Conservation (phyloP, 2,113 vertebrate genomes). For the Grus americana region DNA sequence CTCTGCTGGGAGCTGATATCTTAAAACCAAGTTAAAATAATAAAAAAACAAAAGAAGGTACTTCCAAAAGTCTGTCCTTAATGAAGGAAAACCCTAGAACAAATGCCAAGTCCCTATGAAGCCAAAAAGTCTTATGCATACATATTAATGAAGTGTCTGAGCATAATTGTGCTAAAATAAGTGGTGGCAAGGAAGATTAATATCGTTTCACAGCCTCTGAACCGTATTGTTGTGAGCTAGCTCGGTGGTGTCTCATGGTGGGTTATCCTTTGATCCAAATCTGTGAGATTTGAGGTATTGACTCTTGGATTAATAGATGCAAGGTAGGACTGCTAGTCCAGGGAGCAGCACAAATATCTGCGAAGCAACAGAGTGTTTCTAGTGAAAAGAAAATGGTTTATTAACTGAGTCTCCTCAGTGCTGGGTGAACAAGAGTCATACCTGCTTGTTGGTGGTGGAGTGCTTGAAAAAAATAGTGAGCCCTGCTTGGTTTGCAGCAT, state of each 20-base stretch:
- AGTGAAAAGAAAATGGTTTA: not conserved
- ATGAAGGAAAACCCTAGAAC: not conserved
- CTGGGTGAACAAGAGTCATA: not conserved
- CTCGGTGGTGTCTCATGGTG: not conserved
- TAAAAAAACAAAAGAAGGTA: not conserved
- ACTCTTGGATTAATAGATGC: not conserved
- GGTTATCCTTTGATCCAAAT: not conserved
- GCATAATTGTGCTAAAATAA: not conserved
- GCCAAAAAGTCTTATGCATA: not conserved
- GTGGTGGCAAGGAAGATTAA: not conserved
- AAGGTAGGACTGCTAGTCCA: not conserved
- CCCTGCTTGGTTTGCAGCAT: not conserved
- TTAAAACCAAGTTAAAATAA: not conserved
- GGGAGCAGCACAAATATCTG: not conserved
- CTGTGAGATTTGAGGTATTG: not conserved
- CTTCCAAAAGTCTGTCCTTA: not conserved
- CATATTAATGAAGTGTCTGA: not conserved
- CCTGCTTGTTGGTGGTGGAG: no score
- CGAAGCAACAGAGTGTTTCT: not conserved
- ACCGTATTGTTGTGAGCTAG: not conserved
- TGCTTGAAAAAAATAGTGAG: not conserved
- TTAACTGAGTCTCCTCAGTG: not conserved
- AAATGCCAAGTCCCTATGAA: not conserved
- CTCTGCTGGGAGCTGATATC: not conserved
- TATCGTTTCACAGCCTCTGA: not conserved